Evolutionary conservation across 2,888 invertebrate species (phyloP).

Genomic region (Hypolimnas misippus): DNA sequence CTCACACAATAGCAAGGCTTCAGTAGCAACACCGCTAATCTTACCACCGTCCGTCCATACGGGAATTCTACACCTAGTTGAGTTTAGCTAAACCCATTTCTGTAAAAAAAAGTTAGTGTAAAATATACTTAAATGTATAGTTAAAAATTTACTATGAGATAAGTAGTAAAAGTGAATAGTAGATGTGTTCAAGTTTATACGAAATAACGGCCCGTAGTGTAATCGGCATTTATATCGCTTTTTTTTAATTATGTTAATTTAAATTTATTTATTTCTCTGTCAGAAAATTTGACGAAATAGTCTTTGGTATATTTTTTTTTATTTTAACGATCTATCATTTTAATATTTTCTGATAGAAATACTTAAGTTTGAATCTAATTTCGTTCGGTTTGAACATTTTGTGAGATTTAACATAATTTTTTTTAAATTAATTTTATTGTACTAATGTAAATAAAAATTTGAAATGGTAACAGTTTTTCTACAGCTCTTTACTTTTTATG

Average conservation of each 20-base stretch:
- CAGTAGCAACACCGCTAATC: constrained; percentile 58
- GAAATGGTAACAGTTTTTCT: constrained; percentile 15
- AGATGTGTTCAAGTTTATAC: constrained; percentile 33
- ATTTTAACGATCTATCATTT: not conserved
- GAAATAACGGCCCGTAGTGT: constrained; percentile 50
- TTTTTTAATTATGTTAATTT: constrained; percentile 35
- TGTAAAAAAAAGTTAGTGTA: constrained; percentile 62
- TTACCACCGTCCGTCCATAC: constrained; percentile 76
- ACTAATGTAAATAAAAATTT: constrained; percentile 59
- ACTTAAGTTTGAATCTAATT: not conserved
- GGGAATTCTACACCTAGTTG: constrained; percentile 66
- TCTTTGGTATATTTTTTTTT: not conserved
- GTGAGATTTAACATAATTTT: constrained; percentile 53
- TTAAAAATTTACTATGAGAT: constrained; percentile 35
- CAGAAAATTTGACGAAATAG: constrained; percentile 7
- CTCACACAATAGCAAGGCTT: constrained; percentile 42
- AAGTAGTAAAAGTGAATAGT: constrained; percentile 36
- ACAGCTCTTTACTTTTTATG: constrained; percentile 14
- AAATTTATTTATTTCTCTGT: constrained; percentile 40
- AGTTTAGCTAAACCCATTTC: constrained; percentile 56
- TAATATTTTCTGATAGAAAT: not conserved
- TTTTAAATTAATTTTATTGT: constrained; percentile 43
- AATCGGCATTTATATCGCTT: constrained; percentile 65
- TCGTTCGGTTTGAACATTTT: constrained; percentile 38
- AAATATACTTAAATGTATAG: constrained; percentile 49